Conservation (phyloP, 2,888 invertebrate genomes). For the Boloria selene region DNA sequence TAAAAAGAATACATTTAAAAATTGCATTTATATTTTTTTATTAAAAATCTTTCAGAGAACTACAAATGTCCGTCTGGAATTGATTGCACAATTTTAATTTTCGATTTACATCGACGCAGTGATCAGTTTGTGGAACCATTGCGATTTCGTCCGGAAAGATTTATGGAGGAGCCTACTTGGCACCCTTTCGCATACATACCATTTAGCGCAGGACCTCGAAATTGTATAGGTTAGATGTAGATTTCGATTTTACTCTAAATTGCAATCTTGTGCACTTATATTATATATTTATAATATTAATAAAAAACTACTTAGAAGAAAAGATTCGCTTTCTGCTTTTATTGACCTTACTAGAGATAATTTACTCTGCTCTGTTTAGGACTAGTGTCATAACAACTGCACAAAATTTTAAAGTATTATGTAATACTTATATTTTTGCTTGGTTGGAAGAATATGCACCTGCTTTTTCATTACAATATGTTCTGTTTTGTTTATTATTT, state of each 20-base stretch:
- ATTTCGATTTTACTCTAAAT: background rate
- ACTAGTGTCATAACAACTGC: no score
- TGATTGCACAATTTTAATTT: constrained; percentile 82
- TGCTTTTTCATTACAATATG: no score
- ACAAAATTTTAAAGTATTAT: no score
- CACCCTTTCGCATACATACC: constrained; percentile 86
- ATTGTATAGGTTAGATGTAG: constrained; percentile 82
- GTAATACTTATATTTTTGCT: no score
- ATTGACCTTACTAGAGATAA: no score
- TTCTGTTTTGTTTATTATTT: constrained; percentile 30
- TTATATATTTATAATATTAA: no score
- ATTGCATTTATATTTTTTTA: background rate
- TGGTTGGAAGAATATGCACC: no score
- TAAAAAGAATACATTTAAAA: no score
- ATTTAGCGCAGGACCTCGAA: constrained; percentile 86
- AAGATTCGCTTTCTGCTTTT: no score
- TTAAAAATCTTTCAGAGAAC: constrained; percentile 26
- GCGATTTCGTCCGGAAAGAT: constrained; percentile 87
- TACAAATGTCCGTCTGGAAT: constrained; percentile 71
- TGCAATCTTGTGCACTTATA: no score
- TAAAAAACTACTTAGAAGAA: no score
- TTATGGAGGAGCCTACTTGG: constrained; percentile 79
- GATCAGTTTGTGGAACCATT: constrained; percentile 84
- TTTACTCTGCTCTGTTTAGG: no score
- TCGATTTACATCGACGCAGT: constrained; percentile 84